Conservation (phyloP, 2,888 invertebrate species). For the Lasioglossum calceatum region DNA sequence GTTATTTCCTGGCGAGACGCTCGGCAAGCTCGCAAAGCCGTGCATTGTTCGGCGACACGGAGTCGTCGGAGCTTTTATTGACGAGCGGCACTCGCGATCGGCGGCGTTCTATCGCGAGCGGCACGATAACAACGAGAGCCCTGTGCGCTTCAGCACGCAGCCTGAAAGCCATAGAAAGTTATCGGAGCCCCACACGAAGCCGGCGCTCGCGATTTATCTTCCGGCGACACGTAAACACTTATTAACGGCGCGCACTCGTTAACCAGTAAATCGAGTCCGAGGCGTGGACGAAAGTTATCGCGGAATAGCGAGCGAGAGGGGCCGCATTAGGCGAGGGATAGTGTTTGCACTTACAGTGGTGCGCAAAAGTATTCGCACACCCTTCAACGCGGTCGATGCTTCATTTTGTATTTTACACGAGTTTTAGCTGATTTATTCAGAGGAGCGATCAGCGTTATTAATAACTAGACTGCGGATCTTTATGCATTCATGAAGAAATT, state of each 20-base stretch:
- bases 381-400: not conserved
- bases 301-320: conserved; percentile 61
- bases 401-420: not conserved
- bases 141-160: conserved; percentile 72
- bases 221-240: conserved; percentile 79
- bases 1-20: not conserved
- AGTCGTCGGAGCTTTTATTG: conserved; percentile 35
- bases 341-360: conserved; percentile 29
- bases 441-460: too few species aligned
- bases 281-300: conserved; percentile 59
- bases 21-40: not conserved
- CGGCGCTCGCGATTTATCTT: conserved; percentile 79
- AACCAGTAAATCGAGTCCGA: conserved; percentile 70
- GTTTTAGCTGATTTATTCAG: too few species aligned
- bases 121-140: conserved; percentile 53
- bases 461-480: too few species aligned
- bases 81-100: conserved; percentile 44
- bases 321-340: conserved; percentile 61
- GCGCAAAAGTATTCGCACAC: not conserved
- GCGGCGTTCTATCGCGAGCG: conserved; percentile 43
- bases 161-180: conserved; percentile 60
- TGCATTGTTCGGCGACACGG: not conserved
- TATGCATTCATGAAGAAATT: too few species aligned
- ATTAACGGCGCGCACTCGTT: conserved; percentile 77
- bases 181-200: conserved; percentile 79